Conservation (phyloP, 2,113 vertebrate genomes). For the Caranx melampygus region DNA sequence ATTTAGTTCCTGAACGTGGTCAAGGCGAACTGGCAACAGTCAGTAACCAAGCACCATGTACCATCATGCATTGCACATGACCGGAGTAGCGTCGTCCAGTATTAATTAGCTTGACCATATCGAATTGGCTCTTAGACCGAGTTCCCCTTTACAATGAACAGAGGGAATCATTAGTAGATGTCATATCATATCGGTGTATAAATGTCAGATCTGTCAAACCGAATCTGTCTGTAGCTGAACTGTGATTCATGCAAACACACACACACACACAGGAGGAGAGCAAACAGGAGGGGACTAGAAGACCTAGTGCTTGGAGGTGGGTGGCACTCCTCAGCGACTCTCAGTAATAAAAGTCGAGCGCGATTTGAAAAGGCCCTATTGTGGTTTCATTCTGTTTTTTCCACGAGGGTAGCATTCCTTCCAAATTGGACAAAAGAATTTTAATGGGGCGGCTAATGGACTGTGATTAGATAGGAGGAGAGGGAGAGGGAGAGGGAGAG, state of each 20-base stretch:
- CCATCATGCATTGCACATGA: background rate
- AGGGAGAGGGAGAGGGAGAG: slow-evolving; percentile 46
- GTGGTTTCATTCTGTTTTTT: slow-evolving; percentile 80
- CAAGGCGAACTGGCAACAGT: too few relatives aligned
- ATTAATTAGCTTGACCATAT: background rate
- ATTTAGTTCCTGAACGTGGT: too few relatives aligned
- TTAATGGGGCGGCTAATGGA: slow-evolving; percentile 85
- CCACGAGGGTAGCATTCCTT: slow-evolving; percentile 83
- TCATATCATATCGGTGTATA: background rate
- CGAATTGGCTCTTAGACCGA: background rate
- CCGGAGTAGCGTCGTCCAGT: too few relatives aligned
- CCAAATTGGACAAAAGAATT: slow-evolving; percentile 88
- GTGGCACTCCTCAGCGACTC: slow-evolving; percentile 77
- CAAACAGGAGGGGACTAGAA: slow-evolving; percentile 38
- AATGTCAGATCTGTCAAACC: slow-evolving; percentile 6
- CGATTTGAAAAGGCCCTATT: slow-evolving; percentile 81
- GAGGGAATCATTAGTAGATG: background rate
- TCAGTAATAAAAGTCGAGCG: slow-evolving; percentile 79
- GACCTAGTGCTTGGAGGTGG: slow-evolving; percentile 67
- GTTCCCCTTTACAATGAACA: background rate
- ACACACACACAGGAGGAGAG: slow-evolving; percentile 10
- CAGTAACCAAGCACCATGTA: background rate
- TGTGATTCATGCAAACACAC: slow-evolving; percentile 12
- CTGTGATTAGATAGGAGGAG: slow-evolving; percentile 82
- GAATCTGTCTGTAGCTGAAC: background rate